Base-by-base conservation (phyloP, 2,888 invertebrate genomes). In the Apodemia zela region DNA sequence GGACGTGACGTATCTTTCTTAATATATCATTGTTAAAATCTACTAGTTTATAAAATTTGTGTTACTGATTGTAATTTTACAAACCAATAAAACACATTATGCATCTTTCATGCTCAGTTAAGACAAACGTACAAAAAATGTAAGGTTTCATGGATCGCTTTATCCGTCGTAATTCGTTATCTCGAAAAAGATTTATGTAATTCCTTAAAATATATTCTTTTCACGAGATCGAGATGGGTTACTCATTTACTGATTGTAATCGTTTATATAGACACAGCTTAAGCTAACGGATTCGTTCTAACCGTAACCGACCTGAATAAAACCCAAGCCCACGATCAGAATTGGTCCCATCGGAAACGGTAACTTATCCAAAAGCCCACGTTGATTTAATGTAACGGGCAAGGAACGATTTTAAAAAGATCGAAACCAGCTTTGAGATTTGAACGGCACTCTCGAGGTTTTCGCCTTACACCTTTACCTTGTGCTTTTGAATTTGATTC, bases 321-420 rank as follows among this genome's bases (percentile, higher is more conserved):
- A 73, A 78, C 74, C 74, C 74, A 73, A 76, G 74, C 74, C 70
- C 68, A 72, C 75, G 77, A 76, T 80, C 78, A 76, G 77, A 76
- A 79, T 81, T 78, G 78, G 72, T 76, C 80, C 75, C 78, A 62
- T 65, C 65, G 73, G 78, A 75, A 73, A 72, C 76, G 59, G 77
- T 79, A 82, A 81, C 73, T 79, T 82, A 79, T 77, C 77, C 74
- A 78, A 81, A 82, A 83, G 82, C 80, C 79, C 80, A 69, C 75
- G 71, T 76, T 81, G 80, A 82, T 83, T 82, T 82, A 83, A 81
- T 77, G 74, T 75, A 69, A 70, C 69, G 71, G 74, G 74, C 72
- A 74, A 78, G 72, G 78, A 77, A 75, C 63, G 63, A 42, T 59
- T 70, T 70, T 69, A 68, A 76, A 78, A 72, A 69, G 75, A 76